These are phyloP conservation scores for human DNA, from an alignment of 2,113 vertebrate species.

Conservation along the genomic window GRCh38 chr13:52131001-52131500, in stretches of 20 bases:
- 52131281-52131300: not conserved
- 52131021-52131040: not conserved
- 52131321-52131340: too few species aligned
- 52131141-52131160: not conserved
- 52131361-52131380: not conserved
- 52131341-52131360: not conserved
- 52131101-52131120: not conserved
- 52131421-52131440: not conserved
- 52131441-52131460: not conserved
- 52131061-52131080: not conserved
- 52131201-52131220: not conserved
- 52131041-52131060: not conserved
- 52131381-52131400: not conserved
- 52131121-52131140: not conserved
- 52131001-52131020: not conserved
- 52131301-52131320: not conserved
- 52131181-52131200: not conserved
- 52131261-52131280: not conserved
- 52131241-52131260: not conserved
- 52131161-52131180: not conserved
- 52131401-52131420: not conserved
- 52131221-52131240: not conserved
- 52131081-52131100: not conserved
- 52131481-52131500: not conserved
- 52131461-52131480: not conserved